Evolutionary conservation across 2,888 invertebrate genomes (phyloP), one percentile per base, ranked within the genome.

Genomic region (Nycteola revayana): DNA sequence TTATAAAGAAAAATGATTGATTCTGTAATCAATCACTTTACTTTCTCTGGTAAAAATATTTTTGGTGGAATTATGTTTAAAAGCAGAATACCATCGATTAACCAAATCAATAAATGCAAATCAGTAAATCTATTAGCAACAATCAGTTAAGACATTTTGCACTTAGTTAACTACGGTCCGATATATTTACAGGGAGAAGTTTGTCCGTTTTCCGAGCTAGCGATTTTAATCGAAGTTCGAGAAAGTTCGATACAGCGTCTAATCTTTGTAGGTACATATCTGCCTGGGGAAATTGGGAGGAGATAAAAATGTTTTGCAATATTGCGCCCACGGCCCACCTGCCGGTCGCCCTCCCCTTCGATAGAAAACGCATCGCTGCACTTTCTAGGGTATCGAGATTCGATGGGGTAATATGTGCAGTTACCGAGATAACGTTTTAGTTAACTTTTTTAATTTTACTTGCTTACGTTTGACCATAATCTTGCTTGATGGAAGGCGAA

Each of bases 171-270:
- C 14, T 5, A 14, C 28, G n/a, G n/a, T n/a, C 32, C 36, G 45
- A 58, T 50, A 45, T 50, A 54, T 56, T 45, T 56, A 50, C 49
- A 42, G 22, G 28, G 30, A 11, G 28, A 58, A 56, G 40, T 54
- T 58, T 25, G 44, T 42, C 47, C 42, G 44, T 50, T 30, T 45
- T 51, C 51, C 45, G 14, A 48, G 55, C 59, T 28, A 54, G 51
- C 34, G 45, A 58, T 54, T 56, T 56, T 54, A 56, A 56, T 58
- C 59, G 59, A 54, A 56, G 35, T 54, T 58, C 37, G 25, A 41
- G 41, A 36, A 37, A 58, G 34, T 54, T 48, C 51, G 41, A 58
- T 56, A 47, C 54, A 34, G 24, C 42, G 33, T 46, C 44, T 57
- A 59, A 59, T 57, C 55, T 57, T 49, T 43, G 49, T 42, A 42